Evolutionary conservation across 2,113 vertebrate species (phyloP).

Genomic region (Misgurnus anguillicaudatus): DNA sequence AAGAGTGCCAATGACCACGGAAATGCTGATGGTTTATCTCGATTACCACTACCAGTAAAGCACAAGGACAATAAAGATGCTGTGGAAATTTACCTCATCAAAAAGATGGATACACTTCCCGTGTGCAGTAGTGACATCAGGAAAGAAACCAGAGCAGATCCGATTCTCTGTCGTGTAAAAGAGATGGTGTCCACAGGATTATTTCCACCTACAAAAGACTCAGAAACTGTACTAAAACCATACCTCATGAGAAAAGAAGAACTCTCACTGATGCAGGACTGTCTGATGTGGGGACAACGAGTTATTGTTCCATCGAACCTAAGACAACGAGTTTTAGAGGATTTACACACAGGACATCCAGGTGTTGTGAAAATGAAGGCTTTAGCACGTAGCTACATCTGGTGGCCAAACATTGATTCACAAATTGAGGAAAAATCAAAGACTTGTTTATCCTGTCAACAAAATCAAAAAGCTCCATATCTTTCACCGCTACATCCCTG

Average conservation of each 20-base stretch:
- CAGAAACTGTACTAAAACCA: neutral
- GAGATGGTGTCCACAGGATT: conserved; percentile 25
- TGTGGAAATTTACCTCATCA: neutral
- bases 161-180: neutral
- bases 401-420: conserved; percentile 39
- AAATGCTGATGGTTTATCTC: conserved; percentile 54
- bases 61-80: neutral
- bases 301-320: conserved; percentile 38
- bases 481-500: conserved; percentile 32
- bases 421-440: conserved; percentile 24
- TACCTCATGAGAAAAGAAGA: neutral
- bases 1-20: conserved; percentile 10
- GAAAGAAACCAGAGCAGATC: conserved; percentile 16
- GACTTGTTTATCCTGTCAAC: conserved; percentile 18
- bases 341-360: conserved; percentile 30
- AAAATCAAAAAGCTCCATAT: neutral
- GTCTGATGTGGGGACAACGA: conserved; percentile 30
- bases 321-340: neutral
- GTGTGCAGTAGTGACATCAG: neutral
- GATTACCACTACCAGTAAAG: conserved; percentile 45
- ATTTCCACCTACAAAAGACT: neutral
- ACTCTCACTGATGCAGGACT: conserved; percentile 25
- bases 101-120: neutral
- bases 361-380: conserved; percentile 40
- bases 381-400: conserved; percentile 33